These are phyloP conservation scores for Eristalis intricaria DNA, from an alignment of 2,888 invertebrate species.

Conservation along the genomic window DNA sequence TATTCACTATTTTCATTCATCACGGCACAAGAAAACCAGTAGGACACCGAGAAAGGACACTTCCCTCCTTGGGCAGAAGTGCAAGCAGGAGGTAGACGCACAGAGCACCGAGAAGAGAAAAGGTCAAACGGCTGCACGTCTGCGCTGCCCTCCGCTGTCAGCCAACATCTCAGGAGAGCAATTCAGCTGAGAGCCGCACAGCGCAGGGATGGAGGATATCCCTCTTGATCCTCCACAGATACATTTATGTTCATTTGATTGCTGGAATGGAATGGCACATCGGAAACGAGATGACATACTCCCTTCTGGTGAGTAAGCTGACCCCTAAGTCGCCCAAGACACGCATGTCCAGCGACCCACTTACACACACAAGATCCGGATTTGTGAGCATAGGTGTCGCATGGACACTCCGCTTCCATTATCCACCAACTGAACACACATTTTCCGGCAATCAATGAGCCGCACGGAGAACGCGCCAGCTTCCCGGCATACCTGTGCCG, in stretches of 20 bases:
- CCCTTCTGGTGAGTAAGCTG: conserved; percentile 62
- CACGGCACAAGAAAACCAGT: conserved; percentile 36
- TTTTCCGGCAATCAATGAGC: conserved; percentile 56
- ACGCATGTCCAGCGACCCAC: conserved; percentile 39
- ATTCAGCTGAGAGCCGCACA: conserved; percentile 51
- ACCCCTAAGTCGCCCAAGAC: conserved; percentile 67
- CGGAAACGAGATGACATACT: conserved; percentile 35
- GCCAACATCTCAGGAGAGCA: conserved; percentile 46
- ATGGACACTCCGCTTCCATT: conserved; percentile 59
- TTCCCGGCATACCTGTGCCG: conserved; percentile 43
- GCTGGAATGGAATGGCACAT: conserved; percentile 43
- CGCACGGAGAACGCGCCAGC: conserved; percentile 10
- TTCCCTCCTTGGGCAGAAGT: conserved; percentile 31
- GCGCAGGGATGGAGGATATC: conserved; percentile 26
- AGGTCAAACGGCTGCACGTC: conserved; percentile 72
- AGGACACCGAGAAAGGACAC: conserved; percentile 55
- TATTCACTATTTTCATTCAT: conserved; percentile 69
- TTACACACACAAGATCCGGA: conserved; percentile 63
- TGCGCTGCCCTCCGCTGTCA: conserved; percentile 40
- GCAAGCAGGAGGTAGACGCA: conserved; percentile 5
- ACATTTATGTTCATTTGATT: conserved; percentile 72
- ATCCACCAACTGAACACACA: conserved; percentile 58
- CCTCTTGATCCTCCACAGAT: conserved; percentile 62
- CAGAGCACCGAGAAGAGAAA: conserved; percentile 29
- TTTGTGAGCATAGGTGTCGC: conserved; percentile 52